Conservation (phyloP, 1,140 invertebrate species). For the Magallana angulata region DNA sequence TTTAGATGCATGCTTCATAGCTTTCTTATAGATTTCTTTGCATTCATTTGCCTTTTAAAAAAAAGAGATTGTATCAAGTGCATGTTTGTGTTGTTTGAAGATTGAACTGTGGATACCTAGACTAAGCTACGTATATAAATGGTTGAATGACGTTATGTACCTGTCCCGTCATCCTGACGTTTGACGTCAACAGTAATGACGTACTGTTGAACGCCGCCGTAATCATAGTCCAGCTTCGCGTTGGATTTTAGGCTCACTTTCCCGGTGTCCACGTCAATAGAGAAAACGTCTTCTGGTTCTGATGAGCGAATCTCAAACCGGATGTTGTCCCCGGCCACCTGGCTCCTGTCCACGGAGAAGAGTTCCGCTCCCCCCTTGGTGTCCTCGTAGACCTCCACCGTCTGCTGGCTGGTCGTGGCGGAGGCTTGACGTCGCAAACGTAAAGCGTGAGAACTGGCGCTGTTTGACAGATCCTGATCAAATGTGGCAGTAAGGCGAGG, state of each 20-base stretch:
- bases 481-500: background rate
- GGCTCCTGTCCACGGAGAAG: background rate
- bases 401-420: background rate
- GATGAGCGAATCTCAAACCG: constrained; percentile 10
- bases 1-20: too few relatives aligned
- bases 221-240: constrained; percentile 2
- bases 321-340: background rate
- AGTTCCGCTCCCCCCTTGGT: background rate
- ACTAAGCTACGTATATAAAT: too few relatives aligned
- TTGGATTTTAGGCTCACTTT: constrained; percentile 4
- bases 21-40: too few relatives aligned
- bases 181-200: constrained; percentile 17
- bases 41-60: too few relatives aligned
- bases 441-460: background rate
- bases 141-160: constrained; percentile 2
- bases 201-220: background rate
- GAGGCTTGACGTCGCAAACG: background rate
- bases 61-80: too few relatives aligned
- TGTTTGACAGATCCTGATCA: constrained; percentile 30
- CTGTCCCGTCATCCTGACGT: background rate
- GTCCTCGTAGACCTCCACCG: background rate
- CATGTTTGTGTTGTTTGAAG: too few relatives aligned
- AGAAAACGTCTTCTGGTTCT: background rate
- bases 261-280: background rate
- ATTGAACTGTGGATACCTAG: too few relatives aligned